Evolutionary conservation across 2,113 vertebrate genomes (phyloP), one percentile per base, ranked within the genome.

Genomic region (Ptilorrhoa leucosticta): DNA sequence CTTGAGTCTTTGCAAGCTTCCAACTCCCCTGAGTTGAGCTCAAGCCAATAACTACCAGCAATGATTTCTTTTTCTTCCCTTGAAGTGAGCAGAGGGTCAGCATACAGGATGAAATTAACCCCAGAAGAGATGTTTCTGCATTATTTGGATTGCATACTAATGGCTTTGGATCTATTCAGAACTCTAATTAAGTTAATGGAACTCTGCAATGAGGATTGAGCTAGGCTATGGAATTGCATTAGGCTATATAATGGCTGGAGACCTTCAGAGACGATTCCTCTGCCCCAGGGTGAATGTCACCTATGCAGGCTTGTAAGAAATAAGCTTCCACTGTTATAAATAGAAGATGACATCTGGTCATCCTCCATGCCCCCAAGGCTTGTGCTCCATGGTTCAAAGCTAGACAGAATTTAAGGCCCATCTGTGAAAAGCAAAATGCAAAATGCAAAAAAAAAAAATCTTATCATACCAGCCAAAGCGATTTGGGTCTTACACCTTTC

Each of bases 391-490:
- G 92, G 94, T 96, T 97, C 90, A 96, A 94, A 95, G 93, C 93
- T 96, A 93, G 95, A 96, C 24, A 96, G 94, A 96, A 95, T 93
- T 97, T 96, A 96, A 96, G 95, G 90, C 91, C 92, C 90, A 93
- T 91, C 80, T 91, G 94, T 96, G 95, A 97, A 97, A 92, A 96
- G 81, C 89, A 93, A 97, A 93, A 93, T 66, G 87, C 45, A 91
- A 94, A 91, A 95, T 31, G 24, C 20, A 50, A 83, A 78, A 85
- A 86, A 80, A 56, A 44, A 37, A 35, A 48, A 15, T 8, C 42
- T 56, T 35, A 92, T 95, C 73, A 81, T 64, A 90, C 71, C 88
- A 91, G 95, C 95, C 97, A 97, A 96, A 97, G 92, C 33, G 9
- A 96, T 92, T 92, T 60, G 81, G 72, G 86, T 96, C 94, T 90